phyloP scores from a whole-genome alignment of 2,888 invertebrate species.

The Pardosa pseudoannulata region DNA sequence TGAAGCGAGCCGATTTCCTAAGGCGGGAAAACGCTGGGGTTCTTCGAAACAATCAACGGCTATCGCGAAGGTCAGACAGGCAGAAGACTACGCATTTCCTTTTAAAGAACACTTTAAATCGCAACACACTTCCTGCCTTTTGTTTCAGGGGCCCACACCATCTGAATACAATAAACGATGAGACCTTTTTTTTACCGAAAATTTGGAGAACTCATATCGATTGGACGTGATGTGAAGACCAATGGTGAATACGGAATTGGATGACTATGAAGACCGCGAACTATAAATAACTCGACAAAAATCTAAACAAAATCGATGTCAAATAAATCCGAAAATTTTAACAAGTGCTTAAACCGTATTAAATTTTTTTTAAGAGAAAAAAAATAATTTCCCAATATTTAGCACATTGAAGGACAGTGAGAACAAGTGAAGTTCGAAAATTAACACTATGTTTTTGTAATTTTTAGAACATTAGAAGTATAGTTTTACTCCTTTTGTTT shows the following conservation, averaged over 20 bases:
- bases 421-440: no score
- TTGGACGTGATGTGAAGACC: not conserved
- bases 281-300: not conserved
- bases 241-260: not conserved
- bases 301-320: no score
- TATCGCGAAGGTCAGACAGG: slow-evolving; percentile 48
- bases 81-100: slow-evolving; percentile 53
- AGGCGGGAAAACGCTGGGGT: slow-evolving; percentile 14
- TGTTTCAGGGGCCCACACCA: slow-evolving; percentile 9
- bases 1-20: not conserved
- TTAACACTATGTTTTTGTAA: no score
- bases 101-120: slow-evolving; percentile 10
- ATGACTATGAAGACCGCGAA: not conserved
- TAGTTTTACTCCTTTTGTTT: no score
- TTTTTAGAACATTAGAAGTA: no score
- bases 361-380: no score
- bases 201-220: not conserved
- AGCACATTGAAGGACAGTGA: no score
- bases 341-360: no score
- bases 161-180: slow-evolving; percentile 28
- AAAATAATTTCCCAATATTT: no score
- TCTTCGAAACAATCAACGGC: slow-evolving; percentile 45
- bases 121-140: slow-evolving; percentile 38
- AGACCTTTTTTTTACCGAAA: slow-evolving; percentile 10
- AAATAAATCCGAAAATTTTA: no score